Base-by-base conservation (phyloP, 23 tunicate species). In the Trididemnum clinides region DNA sequence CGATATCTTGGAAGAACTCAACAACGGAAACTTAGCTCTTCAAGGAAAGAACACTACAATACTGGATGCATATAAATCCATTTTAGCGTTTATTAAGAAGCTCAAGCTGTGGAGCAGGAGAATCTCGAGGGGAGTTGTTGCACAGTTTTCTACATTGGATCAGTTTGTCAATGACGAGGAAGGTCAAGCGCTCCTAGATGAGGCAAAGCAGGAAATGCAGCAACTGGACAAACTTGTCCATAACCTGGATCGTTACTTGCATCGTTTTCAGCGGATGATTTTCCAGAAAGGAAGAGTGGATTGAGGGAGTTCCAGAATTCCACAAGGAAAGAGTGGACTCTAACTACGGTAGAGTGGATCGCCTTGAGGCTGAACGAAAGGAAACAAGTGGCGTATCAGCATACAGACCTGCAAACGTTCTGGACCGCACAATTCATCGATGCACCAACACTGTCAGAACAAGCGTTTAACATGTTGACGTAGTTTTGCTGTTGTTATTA, bases 21-120 rank as follows among this genome's bases (percentile, higher is more conserved):
- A 69, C 35, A 28, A 31, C 6, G 76, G 76, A 37, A 69, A 69
- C 76, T 69, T 59, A 59, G 69, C 69, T 59, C 26, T 59, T 28
- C 76, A 69, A 69, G 76, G 76, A 69, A 69, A 69, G 76, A 69
- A 69, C 69, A 59, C 76, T 69, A 69, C 76, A 28, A 31, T 33
- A 4, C 37, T 69, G 36, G 76, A 69, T 31, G 37, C 37, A 21
- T n/a, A 37, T 31, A 21, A 69, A 69, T 30, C 76, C 76, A n/a
- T 69, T 69, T 69, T 21, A 28, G 37, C 36, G 30, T 69, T 69
- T 69, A 69, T 69, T n/a, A 28, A 7, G 15, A 10, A 44, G 54
- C 54, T 44, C 54, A 44, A 44, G 54, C 54, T 44, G 54, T 44
- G 54, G 12, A 44, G 54, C 54, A 44, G 54, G 54, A 44, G 54